phyloP scores from a whole-genome alignment of 2,888 invertebrate species.

The Oscheius sp. region DNA sequence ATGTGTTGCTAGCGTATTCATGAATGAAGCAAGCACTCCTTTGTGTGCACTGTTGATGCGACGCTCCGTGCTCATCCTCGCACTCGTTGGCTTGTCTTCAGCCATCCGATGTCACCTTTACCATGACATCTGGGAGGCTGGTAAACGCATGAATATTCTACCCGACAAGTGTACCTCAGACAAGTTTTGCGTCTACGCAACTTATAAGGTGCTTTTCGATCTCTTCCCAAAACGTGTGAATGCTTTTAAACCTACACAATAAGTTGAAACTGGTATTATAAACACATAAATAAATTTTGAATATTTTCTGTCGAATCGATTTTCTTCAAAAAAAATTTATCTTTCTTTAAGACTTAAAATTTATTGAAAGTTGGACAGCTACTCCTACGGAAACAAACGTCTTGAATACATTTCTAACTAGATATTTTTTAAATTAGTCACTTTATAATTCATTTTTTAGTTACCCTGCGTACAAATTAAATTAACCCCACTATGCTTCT shows the following conservation, averaged over 20 bases:
- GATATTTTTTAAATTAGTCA: no score
- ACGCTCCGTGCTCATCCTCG: conserved; percentile 27
- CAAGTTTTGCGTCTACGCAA: conserved; percentile 42
- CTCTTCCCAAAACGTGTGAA: conserved; percentile 17
- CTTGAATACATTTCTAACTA: no score
- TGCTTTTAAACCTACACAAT: conserved; percentile 10
- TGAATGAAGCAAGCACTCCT: conserved; percentile 34
- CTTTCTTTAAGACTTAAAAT: no score
- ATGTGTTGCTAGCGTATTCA: conserved; percentile 37
- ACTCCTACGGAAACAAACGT: no score
- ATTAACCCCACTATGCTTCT: background rate
- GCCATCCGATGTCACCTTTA: conserved; percentile 50
- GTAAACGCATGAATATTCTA: conserved; percentile 46
- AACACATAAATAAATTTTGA: background rate
- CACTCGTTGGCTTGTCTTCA: conserved; percentile 18
- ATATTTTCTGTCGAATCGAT: background rate
- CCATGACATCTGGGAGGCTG: conserved; percentile 54
- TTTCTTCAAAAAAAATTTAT: background rate
- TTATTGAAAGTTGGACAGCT: no score
- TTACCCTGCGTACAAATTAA: background rate
- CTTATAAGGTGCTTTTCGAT: conserved; percentile 32
- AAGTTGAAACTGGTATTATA: conserved; percentile 7
- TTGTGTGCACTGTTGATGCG: conserved; percentile 26
- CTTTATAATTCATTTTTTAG: no score
- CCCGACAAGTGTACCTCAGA: conserved; percentile 46